Base-by-base conservation (phyloP, 2,113 vertebrate species). In the Indicator indicator region DNA sequence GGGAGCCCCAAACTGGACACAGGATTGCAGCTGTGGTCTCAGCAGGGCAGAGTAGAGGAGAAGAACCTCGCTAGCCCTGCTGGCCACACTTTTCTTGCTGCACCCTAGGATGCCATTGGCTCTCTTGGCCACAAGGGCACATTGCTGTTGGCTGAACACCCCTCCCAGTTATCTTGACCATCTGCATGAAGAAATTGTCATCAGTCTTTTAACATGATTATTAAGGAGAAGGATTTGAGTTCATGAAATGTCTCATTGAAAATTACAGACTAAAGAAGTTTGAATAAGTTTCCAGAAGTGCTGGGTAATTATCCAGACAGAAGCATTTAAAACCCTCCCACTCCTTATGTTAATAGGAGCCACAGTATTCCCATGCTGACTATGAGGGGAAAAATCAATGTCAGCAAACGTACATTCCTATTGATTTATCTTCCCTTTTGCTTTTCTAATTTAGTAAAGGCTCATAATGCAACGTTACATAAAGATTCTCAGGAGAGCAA, bases 381-480 rank as follows among this genome's bases (percentile, higher is more conserved):
- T 80, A 44, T 36, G 89, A 96, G 80, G 90, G 93, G 89, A 94
- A 94, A 96, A 95, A 97, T 96, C 95, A 90, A 96, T 96, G 95
- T 58, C 95, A 88, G 86, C 94, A 81, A 95, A 89, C 18, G 88
- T 71, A 95, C 80, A 94, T 94, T 89, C 60, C n/a, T 94, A 96
- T 96, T 93, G 96, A 97, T 96, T 96, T 96, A 93, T 97, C 78
- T 88, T 94, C 93, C 94, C 86, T 92, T 95, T 79, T 93, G 95
- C 70, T 60, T 96, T 92, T 91, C 94, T 91, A 97, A 96, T 96
- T 97, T 95, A 96, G 94, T 94, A 91, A 97, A 83, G 93, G 94
- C 85, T 95, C 63, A 93, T 92, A 95, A 93, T 89, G 82, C 81
- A 90, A 94, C 76, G 68, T 88, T 96, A 90, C 83, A 94, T 92